phyloP scores from a whole-genome alignment of 2,113 vertebrate genomes.

The Phalacrocorax carbo region DNA sequence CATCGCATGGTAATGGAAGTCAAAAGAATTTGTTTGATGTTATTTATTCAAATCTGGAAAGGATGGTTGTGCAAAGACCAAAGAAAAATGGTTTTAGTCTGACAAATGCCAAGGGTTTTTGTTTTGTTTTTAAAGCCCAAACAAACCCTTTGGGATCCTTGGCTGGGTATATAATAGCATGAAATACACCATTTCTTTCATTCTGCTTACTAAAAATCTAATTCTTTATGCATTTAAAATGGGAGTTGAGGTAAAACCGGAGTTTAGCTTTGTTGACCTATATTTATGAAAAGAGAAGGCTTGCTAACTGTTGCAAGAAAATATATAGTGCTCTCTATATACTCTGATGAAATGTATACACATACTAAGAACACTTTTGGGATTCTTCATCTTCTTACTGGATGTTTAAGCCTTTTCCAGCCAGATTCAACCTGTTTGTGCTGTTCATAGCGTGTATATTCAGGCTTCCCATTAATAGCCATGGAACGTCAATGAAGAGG shows the following conservation, averaged over 20 bases:
- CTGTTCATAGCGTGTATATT: neutral
- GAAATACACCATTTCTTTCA: slow-evolving; percentile 55
- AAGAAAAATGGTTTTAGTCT: slow-evolving; percentile 56
- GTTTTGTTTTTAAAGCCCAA: slow-evolving; percentile 60
- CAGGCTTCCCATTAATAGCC: neutral
- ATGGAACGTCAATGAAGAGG: neutral
- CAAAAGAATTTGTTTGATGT: slow-evolving; percentile 47
- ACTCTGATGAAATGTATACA: neutral
- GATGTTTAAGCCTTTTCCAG: neutral
- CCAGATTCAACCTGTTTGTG: neutral
- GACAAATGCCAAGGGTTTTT: slow-evolving; percentile 57
- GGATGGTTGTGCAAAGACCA: slow-evolving; percentile 43
- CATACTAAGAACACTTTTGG: neutral
- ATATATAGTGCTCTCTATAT: neutral
- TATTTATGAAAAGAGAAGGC: slow-evolving; percentile 42
- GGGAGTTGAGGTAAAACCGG: slow-evolving; percentile 37
- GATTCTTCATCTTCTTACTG: neutral
- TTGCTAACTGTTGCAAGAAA: slow-evolving; percentile 7
- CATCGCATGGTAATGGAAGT: neutral
- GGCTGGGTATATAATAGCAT: slow-evolving; percentile 50
- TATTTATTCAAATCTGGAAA: slow-evolving; percentile 54
- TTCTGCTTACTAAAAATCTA: slow-evolving; percentile 52
- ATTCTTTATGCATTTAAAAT: slow-evolving; percentile 63
- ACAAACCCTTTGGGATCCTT: slow-evolving; percentile 55
- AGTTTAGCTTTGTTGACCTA: slow-evolving; percentile 61